Percentiles rank a stretch among this genome's conserved stretches.
phyloP scores from a whole-genome alignment of 1,140 invertebrate species.

The Pemphigus obesinymphae region DNA sequence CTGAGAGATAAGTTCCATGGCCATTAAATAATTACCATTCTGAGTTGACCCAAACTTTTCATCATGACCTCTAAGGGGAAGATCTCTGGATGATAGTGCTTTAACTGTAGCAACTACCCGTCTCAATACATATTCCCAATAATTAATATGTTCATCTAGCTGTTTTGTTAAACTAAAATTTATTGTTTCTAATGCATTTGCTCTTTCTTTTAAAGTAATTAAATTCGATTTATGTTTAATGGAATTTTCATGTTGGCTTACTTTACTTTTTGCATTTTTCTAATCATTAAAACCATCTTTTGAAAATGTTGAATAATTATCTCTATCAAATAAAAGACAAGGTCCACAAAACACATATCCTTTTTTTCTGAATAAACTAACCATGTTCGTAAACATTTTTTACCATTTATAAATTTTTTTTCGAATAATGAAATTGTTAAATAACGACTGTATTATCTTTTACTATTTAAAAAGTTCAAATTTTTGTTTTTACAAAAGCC shows the following conservation, averaged over 20 bases:
- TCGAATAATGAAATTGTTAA: background rate
- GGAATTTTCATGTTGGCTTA: conserved; percentile 46
- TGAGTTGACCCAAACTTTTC: no score
- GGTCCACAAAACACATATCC: conserved; percentile 46
- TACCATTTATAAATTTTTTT: conserved; percentile 12
- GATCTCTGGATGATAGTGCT: conserved; percentile 43
- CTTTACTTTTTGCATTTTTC: conserved; percentile 45
- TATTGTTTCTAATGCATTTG: conserved; percentile 36
- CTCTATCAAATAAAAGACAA: conserved; percentile 46
- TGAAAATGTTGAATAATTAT: conserved; percentile 15
- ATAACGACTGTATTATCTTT: background rate
- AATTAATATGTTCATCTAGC: conserved; percentile 39
- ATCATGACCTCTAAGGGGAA: conserved; percentile 45
- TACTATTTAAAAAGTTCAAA: background rate
- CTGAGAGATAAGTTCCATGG: conserved; percentile 44
- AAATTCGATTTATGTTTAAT: conserved; percentile 42
- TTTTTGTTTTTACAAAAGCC: conserved; percentile 15
- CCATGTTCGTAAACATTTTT: conserved; percentile 12
- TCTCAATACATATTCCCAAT: conserved; percentile 45
- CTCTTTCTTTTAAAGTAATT: conserved; percentile 40
- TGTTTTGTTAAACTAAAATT: conserved; percentile 39
- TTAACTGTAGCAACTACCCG: conserved; percentile 43
- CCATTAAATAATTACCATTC: conserved; percentile 47
- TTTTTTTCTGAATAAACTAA: conserved; percentile 27
- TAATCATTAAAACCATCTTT: conserved; percentile 47